A percentile compares a stretch with the other conserved stretches of the same genome.
Evolutionary conservation across 2,888 invertebrate genomes (phyloP).

Genomic region (Cephus spinipes): DNA sequence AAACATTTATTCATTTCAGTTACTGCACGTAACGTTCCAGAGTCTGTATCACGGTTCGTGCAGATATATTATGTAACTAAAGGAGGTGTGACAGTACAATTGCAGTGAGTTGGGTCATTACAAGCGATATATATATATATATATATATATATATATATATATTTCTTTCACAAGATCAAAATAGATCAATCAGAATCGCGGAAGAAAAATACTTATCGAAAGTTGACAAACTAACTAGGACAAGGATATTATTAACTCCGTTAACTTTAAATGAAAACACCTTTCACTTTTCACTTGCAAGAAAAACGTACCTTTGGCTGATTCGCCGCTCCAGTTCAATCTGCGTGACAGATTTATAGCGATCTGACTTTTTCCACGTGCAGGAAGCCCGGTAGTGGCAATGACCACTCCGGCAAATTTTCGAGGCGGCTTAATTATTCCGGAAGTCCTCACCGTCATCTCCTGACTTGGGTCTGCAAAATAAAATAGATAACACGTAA

Average conservation of each 20-base stretch:
- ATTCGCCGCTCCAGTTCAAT: conserved; percentile 91
- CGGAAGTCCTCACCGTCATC: conserved; percentile 68
- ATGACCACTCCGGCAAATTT: conserved; percentile 82
- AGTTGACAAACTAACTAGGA: neutral
- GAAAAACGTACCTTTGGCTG: conserved; percentile 76
- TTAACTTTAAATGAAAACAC: neutral
- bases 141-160: neutral
- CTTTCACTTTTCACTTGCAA: neutral
- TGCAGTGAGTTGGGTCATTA: neutral
- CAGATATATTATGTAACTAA: neutral
- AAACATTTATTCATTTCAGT: neutral
- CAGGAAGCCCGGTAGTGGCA: conserved; percentile 91
- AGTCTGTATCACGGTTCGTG: neutral
- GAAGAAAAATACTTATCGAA: neutral
- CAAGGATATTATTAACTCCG: neutral
- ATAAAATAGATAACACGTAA: conserved; percentile 29
- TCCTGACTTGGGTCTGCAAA: conserved; percentile 68
- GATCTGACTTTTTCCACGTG: conserved; percentile 92
- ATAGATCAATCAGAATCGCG: neutral
- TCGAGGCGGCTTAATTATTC: conserved; percentile 63
- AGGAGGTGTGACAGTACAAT: neutral
- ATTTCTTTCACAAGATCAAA: neutral
- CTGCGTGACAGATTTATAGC: conserved; percentile 89
- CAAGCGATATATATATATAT: no score
- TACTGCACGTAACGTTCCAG: neutral